These are phyloP conservation scores for Thelaira solivaga DNA, from an alignment of 2,888 invertebrate genomes.

Conservation along the genomic window DNA sequence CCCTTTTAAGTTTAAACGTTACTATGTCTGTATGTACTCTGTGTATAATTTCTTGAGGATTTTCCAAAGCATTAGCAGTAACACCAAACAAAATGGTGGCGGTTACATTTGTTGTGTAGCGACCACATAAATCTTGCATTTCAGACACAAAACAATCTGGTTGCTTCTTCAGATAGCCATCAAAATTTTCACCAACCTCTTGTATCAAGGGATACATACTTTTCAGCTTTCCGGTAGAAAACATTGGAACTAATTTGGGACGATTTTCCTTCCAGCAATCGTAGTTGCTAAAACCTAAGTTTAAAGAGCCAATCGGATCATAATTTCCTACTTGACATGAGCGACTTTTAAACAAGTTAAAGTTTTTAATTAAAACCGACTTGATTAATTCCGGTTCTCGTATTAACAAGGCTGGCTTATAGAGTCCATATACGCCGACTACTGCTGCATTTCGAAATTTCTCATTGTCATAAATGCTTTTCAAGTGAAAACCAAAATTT, in stretches of 20 bases:
- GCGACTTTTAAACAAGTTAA: conserved; percentile 68
- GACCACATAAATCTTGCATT: conserved; percentile 68
- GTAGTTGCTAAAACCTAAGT: conserved; percentile 69
- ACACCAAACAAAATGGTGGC: conserved; percentile 69
- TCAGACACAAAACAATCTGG: conserved; percentile 44
- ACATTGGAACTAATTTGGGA: conserved; percentile 66
- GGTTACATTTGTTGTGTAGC: conserved; percentile 72
- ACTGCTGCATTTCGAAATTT: conserved; percentile 66
- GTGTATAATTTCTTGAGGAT: conserved; percentile 11
- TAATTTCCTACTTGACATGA: conserved; percentile 68
- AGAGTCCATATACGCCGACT: conserved; percentile 74
- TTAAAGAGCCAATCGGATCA: conserved; percentile 68
- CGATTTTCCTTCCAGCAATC: conserved; percentile 70
- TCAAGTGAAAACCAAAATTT: conserved; percentile 71
- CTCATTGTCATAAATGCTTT: conserved; percentile 70
- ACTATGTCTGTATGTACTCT: not conserved
- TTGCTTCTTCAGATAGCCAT: conserved; percentile 57
- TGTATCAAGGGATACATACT: conserved; percentile 71
- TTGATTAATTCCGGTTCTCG: conserved; percentile 77
- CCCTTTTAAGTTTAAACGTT: conserved; percentile 2
- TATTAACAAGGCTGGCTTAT: conserved; percentile 75
- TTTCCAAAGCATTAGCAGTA: conserved; percentile 67
- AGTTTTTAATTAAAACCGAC: conserved; percentile 74
- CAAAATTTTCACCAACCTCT: conserved; percentile 64
- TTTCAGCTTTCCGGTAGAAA: conserved; percentile 68